These are phyloP conservation scores for Distichodus sexfasciatus DNA, from an alignment of 2,797 vertebrate genomes.

Conservation along the genomic window DNA sequence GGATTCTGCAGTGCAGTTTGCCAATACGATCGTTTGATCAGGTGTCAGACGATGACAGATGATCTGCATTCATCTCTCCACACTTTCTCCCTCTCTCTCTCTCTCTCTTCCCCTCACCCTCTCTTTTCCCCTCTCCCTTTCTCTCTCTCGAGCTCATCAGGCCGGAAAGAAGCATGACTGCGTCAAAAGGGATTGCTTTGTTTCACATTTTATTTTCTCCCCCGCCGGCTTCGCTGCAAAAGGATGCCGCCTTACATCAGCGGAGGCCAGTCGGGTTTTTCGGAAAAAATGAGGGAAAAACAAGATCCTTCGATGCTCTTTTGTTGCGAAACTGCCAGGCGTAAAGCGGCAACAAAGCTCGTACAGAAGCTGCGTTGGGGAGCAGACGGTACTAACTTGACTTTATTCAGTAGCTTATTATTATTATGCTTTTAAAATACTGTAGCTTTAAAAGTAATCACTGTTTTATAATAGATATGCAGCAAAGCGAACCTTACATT, in stretches of 20 bases:
- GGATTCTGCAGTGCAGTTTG: slow-evolving; percentile 63
- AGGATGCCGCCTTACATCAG: slow-evolving; percentile 29
- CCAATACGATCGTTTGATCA: slow-evolving; percentile 72
- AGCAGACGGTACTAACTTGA: no score
- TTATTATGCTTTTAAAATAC: no score
- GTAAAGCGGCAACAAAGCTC: no score
- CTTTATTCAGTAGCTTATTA: no score
- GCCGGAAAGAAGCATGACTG: slow-evolving; percentile 33
- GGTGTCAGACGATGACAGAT: slow-evolving; percentile 70
- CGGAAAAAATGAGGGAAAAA: slow-evolving; percentile 6
- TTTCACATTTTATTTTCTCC: slow-evolving; percentile 19
- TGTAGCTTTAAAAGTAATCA: no score
- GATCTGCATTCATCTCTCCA: slow-evolving; percentile 68
- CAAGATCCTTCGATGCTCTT: slow-evolving; percentile 28
- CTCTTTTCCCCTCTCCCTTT: slow-evolving; percentile 19
- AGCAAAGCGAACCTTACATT: no score
- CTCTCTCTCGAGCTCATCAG: slow-evolving; percentile 22
- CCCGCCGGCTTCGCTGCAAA: background rate
- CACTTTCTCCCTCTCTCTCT: slow-evolving; percentile 20
- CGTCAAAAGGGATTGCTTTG: slow-evolving; percentile 33
- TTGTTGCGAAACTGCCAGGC: slow-evolving; percentile 2
- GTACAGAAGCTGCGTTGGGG: no score
- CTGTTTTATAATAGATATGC: no score
- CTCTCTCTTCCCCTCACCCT: slow-evolving; percentile 19
- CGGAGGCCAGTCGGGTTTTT: slow-evolving; percentile 11